Base-by-base conservation (phyloP, 2,888 invertebrate genomes). In the Gibbula magus region DNA sequence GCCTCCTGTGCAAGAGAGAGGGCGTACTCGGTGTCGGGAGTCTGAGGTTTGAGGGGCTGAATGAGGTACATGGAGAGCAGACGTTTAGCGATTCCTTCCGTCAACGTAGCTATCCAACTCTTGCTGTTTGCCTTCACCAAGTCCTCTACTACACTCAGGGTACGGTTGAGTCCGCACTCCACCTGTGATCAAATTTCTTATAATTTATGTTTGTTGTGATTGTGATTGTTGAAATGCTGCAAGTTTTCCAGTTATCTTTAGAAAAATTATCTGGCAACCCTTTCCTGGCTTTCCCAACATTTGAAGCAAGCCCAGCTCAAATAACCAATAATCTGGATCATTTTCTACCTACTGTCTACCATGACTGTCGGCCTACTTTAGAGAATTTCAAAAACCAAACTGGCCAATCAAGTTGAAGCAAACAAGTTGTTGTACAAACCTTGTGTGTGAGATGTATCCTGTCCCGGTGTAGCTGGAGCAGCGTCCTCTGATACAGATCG, bases 1-100 rank as follows among this genome's bases (percentile, higher is more conserved):
- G 87, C 87, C 70, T 89, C 87, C 29, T 82, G 81, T 3, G 88
- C 88, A 45, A 87, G 83, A 51, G 84, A 82, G 29, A 88, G 78
- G 54, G 86, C 77, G 67, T 86, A 85, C 35, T 73, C 25, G 13
- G 73, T 2, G 7, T 22, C 53, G 2, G 10, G 45, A 5, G 70
- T 61, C 66, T 75, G 32, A 32, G 76, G 74, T 45, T 75, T 73
- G 0, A 54, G 74, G 25, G 84, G 84, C 13, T 85, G 76, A 75
- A 84, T 81, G n/a, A 85, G 80, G 20, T 84, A 81, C 80, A 84
- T 83, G 52, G 89, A 88, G 78, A 87, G 79, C 13, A 86, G 82
- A 13, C 89, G 82, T 56, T 86, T 87, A 8, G 86, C 85, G 61
- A 79, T 85, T 7, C 89, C 88, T 20, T 84, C 83, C 5, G 82